Evolutionary conservation across 2,797 vertebrate genomes (phyloP).

Genomic region (Knipowitschia caucasica): DNA sequence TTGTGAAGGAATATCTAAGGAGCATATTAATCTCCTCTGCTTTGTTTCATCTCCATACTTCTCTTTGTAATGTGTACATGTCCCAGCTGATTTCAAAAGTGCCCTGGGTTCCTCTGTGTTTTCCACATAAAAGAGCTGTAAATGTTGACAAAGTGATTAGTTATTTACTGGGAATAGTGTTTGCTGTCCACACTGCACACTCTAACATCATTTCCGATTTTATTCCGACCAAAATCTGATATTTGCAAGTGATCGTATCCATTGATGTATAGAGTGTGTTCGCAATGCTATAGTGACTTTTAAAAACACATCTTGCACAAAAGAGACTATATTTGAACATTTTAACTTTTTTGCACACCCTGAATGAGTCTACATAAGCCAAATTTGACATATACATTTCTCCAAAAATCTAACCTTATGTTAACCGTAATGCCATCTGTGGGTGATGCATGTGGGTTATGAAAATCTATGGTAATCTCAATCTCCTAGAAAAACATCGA

Average conservation of each 20-base stretch:
- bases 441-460: no score
- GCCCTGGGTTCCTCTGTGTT: slow-evolving; percentile 51
- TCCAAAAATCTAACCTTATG: no score
- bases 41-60: slow-evolving; percentile 52
- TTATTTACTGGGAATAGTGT: slow-evolving; percentile 22
- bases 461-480: no score
- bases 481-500: no score
- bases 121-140: slow-evolving; percentile 53
- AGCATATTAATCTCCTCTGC: slow-evolving; percentile 44
- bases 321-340: no score
- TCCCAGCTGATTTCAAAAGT: slow-evolving; percentile 44
- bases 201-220: slow-evolving; percentile 2
- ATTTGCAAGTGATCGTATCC: neutral
- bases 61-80: slow-evolving; percentile 52
- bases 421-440: no score
- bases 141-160: slow-evolving; percentile 56
- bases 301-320: no score
- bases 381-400: no score
- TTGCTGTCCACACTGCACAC: slow-evolving; percentile 17
- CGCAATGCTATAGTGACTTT: no score
- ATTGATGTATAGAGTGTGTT: no score
- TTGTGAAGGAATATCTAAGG: slow-evolving; percentile 58
- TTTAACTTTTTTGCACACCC: no score
- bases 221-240: neutral
- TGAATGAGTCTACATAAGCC: no score